Percentiles rank a stretch among this genome's conserved stretches.
Conservation (phyloP, 2,113 vertebrate species). For the Sarotherodon lohbergeri region DNA sequence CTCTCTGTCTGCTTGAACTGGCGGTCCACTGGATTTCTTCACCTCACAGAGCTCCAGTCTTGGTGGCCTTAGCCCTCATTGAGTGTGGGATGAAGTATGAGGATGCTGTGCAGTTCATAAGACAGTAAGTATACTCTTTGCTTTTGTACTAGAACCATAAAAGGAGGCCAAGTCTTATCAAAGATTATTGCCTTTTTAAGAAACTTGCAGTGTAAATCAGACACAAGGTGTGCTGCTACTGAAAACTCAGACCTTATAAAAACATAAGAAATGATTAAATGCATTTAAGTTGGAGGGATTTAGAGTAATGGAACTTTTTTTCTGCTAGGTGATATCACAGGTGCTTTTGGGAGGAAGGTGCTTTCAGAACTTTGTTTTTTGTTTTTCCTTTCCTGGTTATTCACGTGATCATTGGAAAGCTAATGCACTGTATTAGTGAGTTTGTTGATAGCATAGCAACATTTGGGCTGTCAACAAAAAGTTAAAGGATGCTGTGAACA, state of each 20-base stretch:
- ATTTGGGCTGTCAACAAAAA: neutral
- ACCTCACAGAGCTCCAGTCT: slow-evolving; percentile 86
- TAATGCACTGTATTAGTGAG: neutral
- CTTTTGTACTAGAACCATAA: neutral
- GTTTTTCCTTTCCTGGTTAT: neutral
- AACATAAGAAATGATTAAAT: neutral
- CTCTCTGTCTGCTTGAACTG: slow-evolving; percentile 19
- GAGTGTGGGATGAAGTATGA: slow-evolving; percentile 99
- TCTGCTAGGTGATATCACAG: neutral
- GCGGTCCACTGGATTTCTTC: slow-evolving; percentile 1
- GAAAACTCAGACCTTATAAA: neutral
- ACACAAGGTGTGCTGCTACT: neutral
- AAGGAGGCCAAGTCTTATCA: neutral
- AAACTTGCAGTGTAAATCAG: neutral
- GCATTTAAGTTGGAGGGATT: neutral
- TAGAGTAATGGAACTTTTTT: neutral
- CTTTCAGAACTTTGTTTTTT: neutral
- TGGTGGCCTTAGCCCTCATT: slow-evolving; percentile 96
- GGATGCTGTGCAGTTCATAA: slow-evolving; percentile 98
- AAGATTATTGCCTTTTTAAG: neutral
- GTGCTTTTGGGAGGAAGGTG: neutral
- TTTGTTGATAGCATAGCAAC: neutral
- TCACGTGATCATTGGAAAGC: neutral
- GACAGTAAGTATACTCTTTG: slow-evolving; percentile 83
- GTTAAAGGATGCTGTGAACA: neutral